Conservation (phyloP, 2,797 vertebrate species). For the Holocentrus rufus region DNA sequence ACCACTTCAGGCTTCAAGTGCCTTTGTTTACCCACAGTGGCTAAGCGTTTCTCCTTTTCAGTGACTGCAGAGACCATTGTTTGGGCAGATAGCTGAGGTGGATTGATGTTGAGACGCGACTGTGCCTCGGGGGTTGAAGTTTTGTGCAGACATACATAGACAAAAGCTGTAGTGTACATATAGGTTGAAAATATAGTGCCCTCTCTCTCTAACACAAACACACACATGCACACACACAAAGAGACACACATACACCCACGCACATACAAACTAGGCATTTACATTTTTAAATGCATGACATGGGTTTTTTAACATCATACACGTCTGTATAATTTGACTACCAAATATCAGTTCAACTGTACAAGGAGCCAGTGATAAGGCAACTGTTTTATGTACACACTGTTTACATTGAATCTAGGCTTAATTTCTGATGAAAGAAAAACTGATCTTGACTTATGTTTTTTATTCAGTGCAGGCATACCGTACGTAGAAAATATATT, state of each 20-base stretch:
- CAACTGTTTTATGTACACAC: too few relatives aligned
- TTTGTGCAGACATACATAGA: neutral
- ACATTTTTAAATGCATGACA: neutral
- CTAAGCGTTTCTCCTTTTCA: neutral
- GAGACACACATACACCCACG: neutral
- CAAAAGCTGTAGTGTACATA: neutral
- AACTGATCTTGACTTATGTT: too few relatives aligned
- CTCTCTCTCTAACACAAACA: neutral
- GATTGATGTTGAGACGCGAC: too few relatives aligned
- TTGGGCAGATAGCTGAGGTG: constrained; percentile 24
- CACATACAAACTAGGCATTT: too few relatives aligned
- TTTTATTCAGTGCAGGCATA: neutral
- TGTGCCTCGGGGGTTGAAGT: neutral
- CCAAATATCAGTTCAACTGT: neutral
- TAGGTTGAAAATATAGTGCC: constrained; percentile 25
- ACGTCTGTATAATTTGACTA: constrained; percentile 23
- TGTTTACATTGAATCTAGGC: constrained; percentile 15
- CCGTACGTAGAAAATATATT: neutral
- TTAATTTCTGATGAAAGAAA: constrained; percentile 7
- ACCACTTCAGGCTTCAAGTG: constrained; percentile 1
- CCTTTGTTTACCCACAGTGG: constrained; percentile 12
- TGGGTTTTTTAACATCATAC: constrained; percentile 12
- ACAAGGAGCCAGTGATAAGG: neutral
- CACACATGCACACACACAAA: neutral
- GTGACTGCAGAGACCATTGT: constrained; percentile 17